Evolutionary conservation across 2,888 invertebrate genomes (phyloP).

Genomic region (Plagodis dolabraria): DNA sequence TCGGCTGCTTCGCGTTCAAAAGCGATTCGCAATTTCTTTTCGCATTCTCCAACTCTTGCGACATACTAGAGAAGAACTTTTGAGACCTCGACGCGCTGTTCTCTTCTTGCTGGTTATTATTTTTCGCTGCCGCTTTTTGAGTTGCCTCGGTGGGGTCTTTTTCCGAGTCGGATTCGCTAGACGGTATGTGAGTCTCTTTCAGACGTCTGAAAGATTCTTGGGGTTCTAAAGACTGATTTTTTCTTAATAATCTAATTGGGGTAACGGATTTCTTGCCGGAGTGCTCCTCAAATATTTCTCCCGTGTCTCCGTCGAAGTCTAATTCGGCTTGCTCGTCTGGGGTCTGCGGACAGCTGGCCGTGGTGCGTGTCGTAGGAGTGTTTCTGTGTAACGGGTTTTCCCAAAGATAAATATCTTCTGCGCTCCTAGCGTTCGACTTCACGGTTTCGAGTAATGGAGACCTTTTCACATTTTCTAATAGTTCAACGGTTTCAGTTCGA

Average conservation of each 20-base stretch:
- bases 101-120: conserved; percentile 49
- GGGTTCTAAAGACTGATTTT: conserved; percentile 69
- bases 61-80: conserved; percentile 81
- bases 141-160: conserved; percentile 51
- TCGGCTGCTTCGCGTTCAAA: conserved; percentile 72
- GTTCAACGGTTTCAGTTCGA: conserved; percentile 51
- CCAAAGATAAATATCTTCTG: conserved; percentile 91
- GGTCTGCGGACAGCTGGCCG: conserved; percentile 84
- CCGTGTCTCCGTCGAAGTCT: conserved; percentile 86
- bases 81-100: conserved; percentile 70
- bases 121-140: conserved; percentile 41
- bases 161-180: conserved; percentile 76
- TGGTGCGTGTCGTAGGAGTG: conserved; percentile 72
- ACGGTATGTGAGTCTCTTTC: conserved; percentile 60
- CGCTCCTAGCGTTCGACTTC: conserved; percentile 77
- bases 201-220: conserved; percentile 54
- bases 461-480: conserved; percentile 60
- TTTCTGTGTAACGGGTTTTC: conserved; percentile 90
- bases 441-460: conserved; percentile 69
- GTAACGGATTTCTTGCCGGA: conserved; percentile 89
- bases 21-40: conserved; percentile 77
- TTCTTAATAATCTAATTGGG: conserved; percentile 86
- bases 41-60: conserved; percentile 78
- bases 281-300: conserved; percentile 86
- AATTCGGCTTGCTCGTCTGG: conserved; percentile 90